Base-by-base conservation (phyloP, 2,797 vertebrate species). In the Cygnus olor region DNA sequence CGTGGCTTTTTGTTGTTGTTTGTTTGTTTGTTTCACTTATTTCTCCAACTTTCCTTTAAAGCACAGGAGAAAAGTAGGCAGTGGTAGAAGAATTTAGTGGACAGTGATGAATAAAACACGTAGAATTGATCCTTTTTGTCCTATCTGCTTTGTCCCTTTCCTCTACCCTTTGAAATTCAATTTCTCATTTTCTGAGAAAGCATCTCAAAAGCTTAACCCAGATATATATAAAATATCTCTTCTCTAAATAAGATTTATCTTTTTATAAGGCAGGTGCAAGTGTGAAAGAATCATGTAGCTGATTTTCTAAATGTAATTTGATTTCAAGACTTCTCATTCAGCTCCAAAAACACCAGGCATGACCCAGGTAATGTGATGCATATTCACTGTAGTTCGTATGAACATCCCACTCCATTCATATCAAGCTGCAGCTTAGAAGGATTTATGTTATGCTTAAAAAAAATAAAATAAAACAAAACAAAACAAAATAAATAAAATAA, bases 181-280 rank as follows among this genome's bases (percentile, higher is more conserved):
- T 95, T 92, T 93, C 36, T 1, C 88, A 90, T 94, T 42, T 89
- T 74, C 88, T 53, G 72, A 95, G 80, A 96, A 53, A 85, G 56
- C 89, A 96, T 73, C 91, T 96, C 94, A 96, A 96, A 95, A 94
- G 68, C 94, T 95, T 95, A 96, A 97, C 95, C 90, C 91, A 97
- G 94, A 93, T 40, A 94, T 64, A 95, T 56, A 94, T 96, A 95
- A 93, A 91, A 89, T 49, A 74, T 60, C 80, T 91, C 20, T 66
- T 80, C 88, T 77, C 74, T 89, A 66, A 60, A 65, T 90, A 51
- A 78, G 61, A 73, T 90, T 66, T 90, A 38, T 79, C 58, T 83
- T 89, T 72, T 66, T 70, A 66, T 58, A 90, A 94, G 32, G 14
- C 28, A 83, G 9, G 51, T 70, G 2, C 51, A 88, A 89, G 30